phyloP scores from a whole-genome alignment of 1,140 invertebrate genomes.

The Phymorhynchus buccinoides region DNA sequence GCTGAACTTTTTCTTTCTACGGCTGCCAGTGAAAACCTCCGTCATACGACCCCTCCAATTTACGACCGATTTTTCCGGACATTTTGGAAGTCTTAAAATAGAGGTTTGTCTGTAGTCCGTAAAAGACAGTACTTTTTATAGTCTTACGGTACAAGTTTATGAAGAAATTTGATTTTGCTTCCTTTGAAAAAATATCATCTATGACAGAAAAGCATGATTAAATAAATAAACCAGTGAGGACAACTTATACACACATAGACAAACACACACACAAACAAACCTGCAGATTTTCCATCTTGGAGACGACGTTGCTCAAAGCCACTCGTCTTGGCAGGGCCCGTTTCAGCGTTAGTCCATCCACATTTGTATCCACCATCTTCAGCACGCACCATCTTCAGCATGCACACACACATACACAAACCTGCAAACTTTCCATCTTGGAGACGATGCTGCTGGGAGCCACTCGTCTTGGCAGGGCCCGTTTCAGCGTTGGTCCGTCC shows the following conservation, averaged over 20 bases:
- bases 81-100: no score
- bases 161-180: no score
- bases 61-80: no score
- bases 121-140: no score
- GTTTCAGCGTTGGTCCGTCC: slow-evolving; percentile 50
- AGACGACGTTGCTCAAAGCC: slow-evolving; percentile 48
- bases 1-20: no score
- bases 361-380: slow-evolving; percentile 55
- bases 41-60: no score
- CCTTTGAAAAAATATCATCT: no score
- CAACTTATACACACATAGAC: neutral
- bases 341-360: slow-evolving; percentile 53
- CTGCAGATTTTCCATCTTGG: slow-evolving; percentile 57
- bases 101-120: no score
- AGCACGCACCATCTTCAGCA: slow-evolving; percentile 39
- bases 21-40: no score
- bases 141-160: no score
- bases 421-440: slow-evolving; percentile 58
- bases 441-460: slow-evolving; percentile 48
- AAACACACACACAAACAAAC: slow-evolving; percentile 39
- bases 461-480: slow-evolving; percentile 53
- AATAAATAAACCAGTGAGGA: neutral
- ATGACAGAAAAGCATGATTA: no score
- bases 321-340: slow-evolving; percentile 54
- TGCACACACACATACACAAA: slow-evolving; percentile 29